Percentiles rank a stretch among this genome's conserved stretches.
phyloP scores from a whole-genome alignment of 2,888 invertebrate genomes.

The Drosophila picticornis region DNA sequence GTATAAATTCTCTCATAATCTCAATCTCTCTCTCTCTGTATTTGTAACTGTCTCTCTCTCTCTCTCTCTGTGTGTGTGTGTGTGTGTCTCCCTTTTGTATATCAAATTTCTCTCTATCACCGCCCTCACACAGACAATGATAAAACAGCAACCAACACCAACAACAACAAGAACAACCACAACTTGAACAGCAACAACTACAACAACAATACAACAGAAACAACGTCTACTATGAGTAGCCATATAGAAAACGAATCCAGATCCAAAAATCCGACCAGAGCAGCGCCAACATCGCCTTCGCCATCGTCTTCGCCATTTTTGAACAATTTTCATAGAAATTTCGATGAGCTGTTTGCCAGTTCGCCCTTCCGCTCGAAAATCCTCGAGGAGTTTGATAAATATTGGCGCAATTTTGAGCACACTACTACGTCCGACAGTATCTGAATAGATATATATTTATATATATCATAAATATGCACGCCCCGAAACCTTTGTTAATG shows the following conservation, averaged over 20 bases:
- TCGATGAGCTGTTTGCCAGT: slow-evolving; percentile 78
- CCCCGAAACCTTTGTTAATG: slow-evolving; percentile 56
- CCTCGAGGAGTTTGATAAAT: slow-evolving; percentile 81
- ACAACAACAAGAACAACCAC: slow-evolving; percentile 28
- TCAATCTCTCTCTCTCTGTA: slow-evolving; percentile 34
- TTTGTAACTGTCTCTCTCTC: slow-evolving; percentile 29
- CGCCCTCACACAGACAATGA: slow-evolving; percentile 65
- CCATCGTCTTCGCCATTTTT: slow-evolving; percentile 47
- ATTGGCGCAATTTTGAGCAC: slow-evolving; percentile 81
- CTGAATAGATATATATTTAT: slow-evolving; percentile 18
- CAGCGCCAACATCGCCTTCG: slow-evolving; percentile 23
- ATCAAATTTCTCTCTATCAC: slow-evolving; percentile 58
- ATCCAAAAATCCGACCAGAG: slow-evolving; percentile 32
- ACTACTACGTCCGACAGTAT: slow-evolving; percentile 49
- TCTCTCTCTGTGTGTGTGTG: slow-evolving; percentile 37
- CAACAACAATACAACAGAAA: slow-evolving; percentile 28
- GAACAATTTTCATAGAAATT: slow-evolving; percentile 63
- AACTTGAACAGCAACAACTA: slow-evolving; percentile 17
- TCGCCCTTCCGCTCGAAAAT: slow-evolving; percentile 80
- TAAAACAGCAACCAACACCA: slow-evolving; percentile 38
- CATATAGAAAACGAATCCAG: slow-evolving; percentile 38
- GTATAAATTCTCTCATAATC: slow-evolving; percentile 38
- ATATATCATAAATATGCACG: slow-evolving; percentile 10
- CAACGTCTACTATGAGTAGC: slow-evolving; percentile 40
- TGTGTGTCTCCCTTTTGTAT: slow-evolving; percentile 45